A percentile compares a stretch with the other conserved stretches of the same genome.
These are phyloP conservation scores for Petrocephalus zakoni DNA, from an alignment of 2,113 vertebrate species.

Conservation along the genomic window DNA sequence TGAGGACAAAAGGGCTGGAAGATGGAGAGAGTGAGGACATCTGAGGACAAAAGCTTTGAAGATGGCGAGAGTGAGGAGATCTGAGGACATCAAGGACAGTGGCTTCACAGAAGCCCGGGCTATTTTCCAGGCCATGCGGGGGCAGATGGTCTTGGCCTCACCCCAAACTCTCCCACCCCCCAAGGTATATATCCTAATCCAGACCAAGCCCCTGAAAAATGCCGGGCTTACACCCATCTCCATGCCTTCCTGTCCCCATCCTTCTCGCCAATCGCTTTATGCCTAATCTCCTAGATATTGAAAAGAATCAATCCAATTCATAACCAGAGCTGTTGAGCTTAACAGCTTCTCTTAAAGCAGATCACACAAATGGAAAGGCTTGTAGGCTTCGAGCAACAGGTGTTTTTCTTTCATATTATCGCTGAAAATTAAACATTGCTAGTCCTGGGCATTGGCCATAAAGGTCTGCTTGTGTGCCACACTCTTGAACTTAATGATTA, in stretches of 20 bases:
- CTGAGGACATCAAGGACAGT: neutral
- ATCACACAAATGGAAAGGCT: neutral
- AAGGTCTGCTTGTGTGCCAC: neutral
- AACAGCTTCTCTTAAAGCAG: constrained; percentile 6
- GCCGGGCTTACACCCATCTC: constrained; percentile 9
- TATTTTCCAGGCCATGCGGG: constrained; percentile 5
- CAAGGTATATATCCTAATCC: constrained; percentile 16
- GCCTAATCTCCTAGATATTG: constrained; percentile 8
- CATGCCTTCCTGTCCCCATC: neutral
- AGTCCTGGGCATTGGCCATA: neutral
- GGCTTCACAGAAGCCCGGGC: neutral
- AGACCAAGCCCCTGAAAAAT: neutral
- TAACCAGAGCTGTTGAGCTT: neutral
- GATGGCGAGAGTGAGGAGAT: neutral
- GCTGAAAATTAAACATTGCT: neutral
- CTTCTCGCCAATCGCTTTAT: neutral
- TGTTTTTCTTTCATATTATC: neutral
- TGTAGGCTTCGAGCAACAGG: neutral
- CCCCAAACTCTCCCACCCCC: neutral
- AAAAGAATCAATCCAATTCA: neutral
- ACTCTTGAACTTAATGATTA: neutral
- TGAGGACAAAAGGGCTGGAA: constrained; percentile 32
- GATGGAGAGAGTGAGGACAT: constrained; percentile 30
- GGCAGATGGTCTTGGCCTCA: neutral
- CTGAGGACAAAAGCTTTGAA: constrained; percentile 31